Base-by-base conservation (phyloP, 2,888 invertebrate genomes). In the Thysanoteuthis rhombus region DNA sequence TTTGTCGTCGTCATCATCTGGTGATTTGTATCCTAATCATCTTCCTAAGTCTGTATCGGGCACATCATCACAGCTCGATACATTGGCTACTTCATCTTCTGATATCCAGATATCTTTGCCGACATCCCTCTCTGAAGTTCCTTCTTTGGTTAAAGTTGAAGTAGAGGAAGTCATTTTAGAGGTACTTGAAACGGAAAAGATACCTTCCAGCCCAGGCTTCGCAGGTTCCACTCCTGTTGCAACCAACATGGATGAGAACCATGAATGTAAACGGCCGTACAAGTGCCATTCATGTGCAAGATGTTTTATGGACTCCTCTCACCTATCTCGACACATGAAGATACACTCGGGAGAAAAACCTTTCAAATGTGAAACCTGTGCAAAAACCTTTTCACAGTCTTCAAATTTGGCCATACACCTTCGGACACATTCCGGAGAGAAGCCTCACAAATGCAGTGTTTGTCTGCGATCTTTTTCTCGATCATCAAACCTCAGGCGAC, bases 291-390 rank as follows among this genome's bases (percentile, higher is more conserved):
- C 39, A 32, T 93, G 93, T 39, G 12, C 42, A 19, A 52, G 38
- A 8, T 2, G 25, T 93, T 93, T 93, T 52, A 58, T 58, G 25
- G 58, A 58, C 36, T 58, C 52, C 6, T 93, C 93, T 6, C 58
- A 58, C 58, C 52, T 93, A 16, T 58, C 52, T 3, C 92, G 58
- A 4, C 93, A 93, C 52, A 47, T 93, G 52, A 93, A 58, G 36
- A 93, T 36, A 16, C 93, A 93, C 58, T 58, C 93, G 6, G 93
- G 93, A 38, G 93, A 93, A 47, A 93, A 39, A 52, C 93, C 93
- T 32, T 93, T 58, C 52, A 36, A 52, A 36, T 93, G 93, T 47
- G 32, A 47, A 32, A 39, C 47, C 28, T 93, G 93, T 38, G 93
- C 42, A 28, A 93, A 93, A 38, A 47, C 52, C 2, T 93, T 93